Evolutionary conservation across 2,888 invertebrate species (phyloP).

Genomic region (Diadegma fenestrale): DNA sequence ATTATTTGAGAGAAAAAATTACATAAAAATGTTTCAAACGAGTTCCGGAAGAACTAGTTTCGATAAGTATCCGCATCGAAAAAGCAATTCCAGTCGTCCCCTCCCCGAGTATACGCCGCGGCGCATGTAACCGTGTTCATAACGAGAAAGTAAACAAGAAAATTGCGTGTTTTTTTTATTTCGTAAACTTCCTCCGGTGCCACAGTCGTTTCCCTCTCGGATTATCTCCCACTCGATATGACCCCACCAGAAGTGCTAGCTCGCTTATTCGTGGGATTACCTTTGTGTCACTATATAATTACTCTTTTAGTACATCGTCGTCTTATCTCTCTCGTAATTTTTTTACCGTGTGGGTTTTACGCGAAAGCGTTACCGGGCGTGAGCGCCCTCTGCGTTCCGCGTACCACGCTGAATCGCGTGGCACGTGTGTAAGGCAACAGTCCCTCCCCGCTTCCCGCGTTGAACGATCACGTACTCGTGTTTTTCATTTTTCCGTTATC

Average conservation of each 20-base stretch:
- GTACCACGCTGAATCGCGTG: conserved; percentile 33
- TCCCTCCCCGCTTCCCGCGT: conserved; percentile 18
- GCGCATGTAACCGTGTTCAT: not conserved
- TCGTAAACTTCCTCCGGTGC: conserved; percentile 33
- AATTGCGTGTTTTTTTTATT: conserved; percentile 16
- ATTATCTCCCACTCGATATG: not conserved
- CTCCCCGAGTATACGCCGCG: not conserved
- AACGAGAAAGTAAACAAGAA: conserved; percentile 39
- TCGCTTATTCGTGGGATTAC: conserved; percentile 47
- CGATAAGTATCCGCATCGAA: not conserved
- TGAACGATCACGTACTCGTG: not conserved
- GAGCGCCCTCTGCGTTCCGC: conserved; percentile 7
- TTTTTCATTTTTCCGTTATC: conserved; percentile 25
- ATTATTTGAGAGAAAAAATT: not conserved
- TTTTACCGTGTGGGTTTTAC: conserved; percentile 11
- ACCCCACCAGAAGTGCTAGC: not conserved
- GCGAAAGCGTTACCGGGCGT: conserved; percentile 20
- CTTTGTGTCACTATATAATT: conserved; percentile 53
- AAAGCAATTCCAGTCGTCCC: conserved; percentile 4
- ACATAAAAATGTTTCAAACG: not conserved
- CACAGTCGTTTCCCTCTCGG: conserved; percentile 19
- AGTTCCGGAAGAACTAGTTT: conserved; percentile 4
- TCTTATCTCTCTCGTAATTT: conserved; percentile 36
- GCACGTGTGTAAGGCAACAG: conserved; percentile 40
- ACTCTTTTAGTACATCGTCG: conserved; percentile 52